Conservation (phyloP, 1,140 invertebrate species). For the Amyelois transitella region DNA sequence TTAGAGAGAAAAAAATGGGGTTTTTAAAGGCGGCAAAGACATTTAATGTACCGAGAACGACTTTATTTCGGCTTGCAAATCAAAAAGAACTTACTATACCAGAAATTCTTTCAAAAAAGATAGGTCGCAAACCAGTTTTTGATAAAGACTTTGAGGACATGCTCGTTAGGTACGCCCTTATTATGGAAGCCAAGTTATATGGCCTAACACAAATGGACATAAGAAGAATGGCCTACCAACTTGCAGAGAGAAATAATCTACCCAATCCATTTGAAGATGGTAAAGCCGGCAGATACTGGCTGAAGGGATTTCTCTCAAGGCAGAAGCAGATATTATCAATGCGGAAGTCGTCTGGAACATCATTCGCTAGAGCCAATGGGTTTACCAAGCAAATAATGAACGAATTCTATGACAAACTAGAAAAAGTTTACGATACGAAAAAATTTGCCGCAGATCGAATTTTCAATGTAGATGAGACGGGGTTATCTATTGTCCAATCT, state of each 20-base stretch:
- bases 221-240: constrained; percentile 19
- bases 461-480: too few relatives aligned
- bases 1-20: constrained; percentile 11
- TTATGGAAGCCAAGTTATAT: constrained; percentile 24
- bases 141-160: constrained; percentile 9
- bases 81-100: neutral
- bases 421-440: too few relatives aligned
- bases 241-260: constrained; percentile 21
- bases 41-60: constrained; percentile 10
- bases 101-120: neutral
- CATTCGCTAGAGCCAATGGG: too few relatives aligned
- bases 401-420: too few relatives aligned
- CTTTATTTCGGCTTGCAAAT: constrained; percentile 7
- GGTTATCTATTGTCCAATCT: too few relatives aligned
- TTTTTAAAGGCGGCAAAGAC: constrained; percentile 8
- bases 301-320: too few relatives aligned
- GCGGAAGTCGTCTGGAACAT: too few relatives aligned
- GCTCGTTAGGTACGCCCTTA: constrained; percentile 14
- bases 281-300: too few relatives aligned
- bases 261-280: too few relatives aligned
- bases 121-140: constrained; percentile 11
- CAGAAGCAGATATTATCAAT: too few relatives aligned
- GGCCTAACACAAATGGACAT: constrained; percentile 19
- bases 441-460: too few relatives aligned
- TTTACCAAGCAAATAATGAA: too few relatives aligned